These are phyloP conservation scores for Beaufortia kweichowensis DNA, from an alignment of 2,113 vertebrate genomes.

Conservation along the genomic window DNA sequence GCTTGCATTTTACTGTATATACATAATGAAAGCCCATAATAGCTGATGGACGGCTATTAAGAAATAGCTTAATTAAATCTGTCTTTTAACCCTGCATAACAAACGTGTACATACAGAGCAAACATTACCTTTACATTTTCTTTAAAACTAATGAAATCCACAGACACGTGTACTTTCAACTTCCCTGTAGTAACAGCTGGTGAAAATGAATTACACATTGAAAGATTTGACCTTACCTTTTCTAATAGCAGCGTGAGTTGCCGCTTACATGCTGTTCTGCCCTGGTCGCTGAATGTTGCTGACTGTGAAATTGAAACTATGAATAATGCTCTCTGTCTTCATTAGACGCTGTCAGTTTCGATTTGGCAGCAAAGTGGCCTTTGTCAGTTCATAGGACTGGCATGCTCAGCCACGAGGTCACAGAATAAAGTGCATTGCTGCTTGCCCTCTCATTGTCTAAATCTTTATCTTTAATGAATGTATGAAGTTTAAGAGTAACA, in stretches of 20 bases:
- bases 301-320: slow-evolving; percentile 55
- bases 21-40: slow-evolving; percentile 1
- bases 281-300: slow-evolving; percentile 45
- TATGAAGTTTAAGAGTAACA: not conserved
- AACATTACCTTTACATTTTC: not conserved
- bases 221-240: slow-evolving; percentile 46
- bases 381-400: slow-evolving; percentile 23
- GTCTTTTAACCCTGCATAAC: not conserved
- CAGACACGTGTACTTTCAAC: slow-evolving; percentile 11
- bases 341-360: slow-evolving; percentile 52
- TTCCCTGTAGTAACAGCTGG: slow-evolving; percentile 37
- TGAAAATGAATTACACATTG: slow-evolving; percentile 49
- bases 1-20: not conserved
- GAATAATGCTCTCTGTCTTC: slow-evolving; percentile 53
- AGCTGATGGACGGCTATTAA: too few relatives aligned
- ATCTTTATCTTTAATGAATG: not conserved
- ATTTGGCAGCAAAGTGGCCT: slow-evolving; percentile 47
- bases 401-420: slow-evolving; percentile 14
- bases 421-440: not conserved
- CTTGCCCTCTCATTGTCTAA: not conserved
- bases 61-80: too few relatives aligned
- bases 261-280: slow-evolving; percentile 43
- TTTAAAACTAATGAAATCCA: not conserved
- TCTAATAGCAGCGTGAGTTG: slow-evolving; percentile 20
- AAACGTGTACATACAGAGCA: slow-evolving; percentile 1